phyloP scores from a whole-genome alignment of 1,140 invertebrate genomes.

The Drosophila subpulchrella region DNA sequence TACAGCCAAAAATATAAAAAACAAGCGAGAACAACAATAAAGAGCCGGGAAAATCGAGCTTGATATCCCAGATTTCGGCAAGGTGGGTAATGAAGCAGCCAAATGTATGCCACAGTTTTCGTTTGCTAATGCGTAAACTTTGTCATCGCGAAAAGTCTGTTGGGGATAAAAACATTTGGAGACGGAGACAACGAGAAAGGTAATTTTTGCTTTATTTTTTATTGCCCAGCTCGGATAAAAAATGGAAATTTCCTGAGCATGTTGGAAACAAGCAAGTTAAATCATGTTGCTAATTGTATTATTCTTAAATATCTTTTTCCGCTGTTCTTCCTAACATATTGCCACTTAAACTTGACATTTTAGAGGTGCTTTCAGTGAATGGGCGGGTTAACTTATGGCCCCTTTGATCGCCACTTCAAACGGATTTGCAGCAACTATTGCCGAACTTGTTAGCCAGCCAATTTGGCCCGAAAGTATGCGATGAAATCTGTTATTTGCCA shows the following conservation, averaged over 20 bases:
- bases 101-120: slow-evolving; percentile 67
- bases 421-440: slow-evolving; percentile 8
- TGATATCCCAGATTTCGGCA: not conserved
- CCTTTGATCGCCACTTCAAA: slow-evolving; percentile 24
- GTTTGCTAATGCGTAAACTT: slow-evolving; percentile 71
- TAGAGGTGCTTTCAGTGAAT: not conserved
- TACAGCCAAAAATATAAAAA: slow-evolving; percentile 49
- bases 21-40: slow-evolving; percentile 6
- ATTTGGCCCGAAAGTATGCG: slow-evolving; percentile 38
- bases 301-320: no score
- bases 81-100: slow-evolving; percentile 54
- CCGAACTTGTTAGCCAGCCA: slow-evolving; percentile 33
- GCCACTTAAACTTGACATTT: not conserved
- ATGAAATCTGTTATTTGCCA: slow-evolving; percentile 48
- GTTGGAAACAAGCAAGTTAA: not conserved
- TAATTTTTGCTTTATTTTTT: slow-evolving; percentile 26
- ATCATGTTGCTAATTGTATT: not conserved
- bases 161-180: not conserved
- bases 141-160: slow-evolving; percentile 43
- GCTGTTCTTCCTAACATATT: not conserved
- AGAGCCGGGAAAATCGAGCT: not conserved
- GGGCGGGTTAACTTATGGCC: slow-evolving; percentile 10
- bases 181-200: not conserved
- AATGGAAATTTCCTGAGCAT: not conserved
- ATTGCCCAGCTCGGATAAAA: not conserved